Evolutionary conservation across 2,888 invertebrate genomes (phyloP).

Genomic region (Coenonympha glycerion): DNA sequence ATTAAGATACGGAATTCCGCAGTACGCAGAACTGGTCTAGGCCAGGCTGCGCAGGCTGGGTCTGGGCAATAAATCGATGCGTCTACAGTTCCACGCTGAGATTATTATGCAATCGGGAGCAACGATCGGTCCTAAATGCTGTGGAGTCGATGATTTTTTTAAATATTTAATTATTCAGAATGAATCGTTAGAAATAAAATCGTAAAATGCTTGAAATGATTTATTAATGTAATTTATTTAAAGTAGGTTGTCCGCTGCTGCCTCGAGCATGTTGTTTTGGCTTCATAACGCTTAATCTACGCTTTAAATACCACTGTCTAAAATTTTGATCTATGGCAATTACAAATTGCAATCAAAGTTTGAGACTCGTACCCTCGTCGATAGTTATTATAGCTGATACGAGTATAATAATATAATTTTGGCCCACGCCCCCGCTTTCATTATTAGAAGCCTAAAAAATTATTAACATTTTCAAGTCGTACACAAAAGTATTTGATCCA

Average conservation of each 20-base stretch:
- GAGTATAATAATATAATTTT: too few species aligned
- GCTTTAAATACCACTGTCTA: too few species aligned
- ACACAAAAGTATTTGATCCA: not conserved
- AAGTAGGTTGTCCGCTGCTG: too few species aligned
- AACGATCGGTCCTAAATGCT: slow-evolving; percentile 10
- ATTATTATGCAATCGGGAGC: slow-evolving; percentile 24
- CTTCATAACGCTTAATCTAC: too few species aligned
- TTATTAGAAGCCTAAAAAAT: too few species aligned
- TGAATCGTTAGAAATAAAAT: not conserved
- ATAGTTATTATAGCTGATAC: too few species aligned
- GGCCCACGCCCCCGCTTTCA: too few species aligned
- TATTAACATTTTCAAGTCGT: not conserved
- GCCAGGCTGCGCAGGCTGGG: slow-evolving; percentile 1
- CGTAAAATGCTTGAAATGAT: not conserved
- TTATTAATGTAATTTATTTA: not conserved
- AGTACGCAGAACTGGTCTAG: slow-evolving; percentile 10
- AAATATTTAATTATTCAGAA: not conserved
- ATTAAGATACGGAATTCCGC: slow-evolving; percentile 21
- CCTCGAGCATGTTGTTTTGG: too few species aligned
- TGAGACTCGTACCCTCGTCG: too few species aligned
- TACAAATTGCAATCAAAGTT: too few species aligned
- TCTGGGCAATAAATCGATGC: slow-evolving; percentile 21
- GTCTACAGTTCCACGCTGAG: slow-evolving; percentile 13
- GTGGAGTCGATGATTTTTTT: slow-evolving; percentile 11
- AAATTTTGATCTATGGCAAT: too few species aligned